Percentiles rank a stretch among this genome's conserved stretches.
Evolutionary conservation across 2,888 invertebrate species (phyloP).

Genomic region (Pteria penguin): DNA sequence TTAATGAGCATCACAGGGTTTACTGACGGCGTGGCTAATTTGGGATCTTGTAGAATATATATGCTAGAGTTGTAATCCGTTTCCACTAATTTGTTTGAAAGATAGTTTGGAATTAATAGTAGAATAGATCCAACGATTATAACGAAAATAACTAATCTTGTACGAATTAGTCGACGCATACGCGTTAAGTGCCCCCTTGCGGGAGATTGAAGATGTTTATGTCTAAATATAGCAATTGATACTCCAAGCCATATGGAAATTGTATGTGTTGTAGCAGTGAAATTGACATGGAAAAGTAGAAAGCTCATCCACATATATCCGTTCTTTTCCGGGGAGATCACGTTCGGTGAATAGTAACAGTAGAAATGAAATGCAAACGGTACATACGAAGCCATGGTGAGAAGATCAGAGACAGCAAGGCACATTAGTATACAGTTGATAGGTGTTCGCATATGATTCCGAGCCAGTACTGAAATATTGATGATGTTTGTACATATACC

Average conservation of each 20-base stretch:
- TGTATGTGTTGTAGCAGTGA: conserved; percentile 92
- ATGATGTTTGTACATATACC: conserved; percentile 94
- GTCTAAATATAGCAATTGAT: conserved; percentile 94
- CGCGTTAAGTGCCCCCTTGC: conserved; percentile 85
- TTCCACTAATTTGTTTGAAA: conserved; percentile 83
- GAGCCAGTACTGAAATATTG: conserved; percentile 91
- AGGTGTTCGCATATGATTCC: conserved; percentile 92
- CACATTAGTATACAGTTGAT: conserved; percentile 93
- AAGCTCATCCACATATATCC: conserved; percentile 79
- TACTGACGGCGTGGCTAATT: conserved; percentile 52
- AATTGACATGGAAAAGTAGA: conserved; percentile 89
- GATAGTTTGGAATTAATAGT: conserved; percentile 90
- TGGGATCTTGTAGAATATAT: conserved; percentile 58
- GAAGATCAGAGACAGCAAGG: conserved; percentile 92
- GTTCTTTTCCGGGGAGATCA: conserved; percentile 65
- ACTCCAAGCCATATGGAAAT: conserved; percentile 96
- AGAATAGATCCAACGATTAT: conserved; percentile 92
- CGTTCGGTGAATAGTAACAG: conserved; percentile 52
- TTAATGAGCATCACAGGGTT: conserved; percentile 81
- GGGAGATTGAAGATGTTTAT: conserved; percentile 85
- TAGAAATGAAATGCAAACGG: conserved; percentile 88
- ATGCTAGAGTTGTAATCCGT: conserved; percentile 44
- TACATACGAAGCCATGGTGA: conserved; percentile 94
- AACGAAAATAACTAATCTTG: conserved; percentile 87
- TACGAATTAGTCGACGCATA: conserved; percentile 81